Percentiles rank a stretch among this genome's conserved stretches.
Conservation (phyloP, 1,140 invertebrate genomes). For the Leptinotarsa texana region DNA sequence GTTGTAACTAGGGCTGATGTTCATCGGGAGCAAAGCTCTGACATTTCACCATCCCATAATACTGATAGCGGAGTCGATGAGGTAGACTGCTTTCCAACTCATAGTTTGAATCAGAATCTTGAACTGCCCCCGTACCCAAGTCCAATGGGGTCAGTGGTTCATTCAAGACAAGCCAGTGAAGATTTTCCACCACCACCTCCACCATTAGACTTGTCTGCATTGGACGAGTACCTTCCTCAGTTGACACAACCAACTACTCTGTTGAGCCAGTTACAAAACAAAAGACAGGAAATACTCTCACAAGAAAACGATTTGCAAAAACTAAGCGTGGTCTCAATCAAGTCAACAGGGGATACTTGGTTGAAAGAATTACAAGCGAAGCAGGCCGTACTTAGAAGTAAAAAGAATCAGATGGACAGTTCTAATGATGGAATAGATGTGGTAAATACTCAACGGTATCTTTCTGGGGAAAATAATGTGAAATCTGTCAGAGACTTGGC, state of each 20-base stretch:
- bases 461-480: neutral
- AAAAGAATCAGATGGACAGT: neutral
- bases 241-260: constrained; percentile 61
- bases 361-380: too few species aligned
- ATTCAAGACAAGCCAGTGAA: constrained; percentile 83
- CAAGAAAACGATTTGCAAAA: constrained; percentile 55
- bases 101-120: constrained; percentile 53
- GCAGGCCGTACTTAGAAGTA: too few species aligned
- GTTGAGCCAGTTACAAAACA: constrained; percentile 75
- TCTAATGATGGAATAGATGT: neutral
- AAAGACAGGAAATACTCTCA: constrained; percentile 70
- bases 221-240: constrained; percentile 60
- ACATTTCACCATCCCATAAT: constrained; percentile 41
- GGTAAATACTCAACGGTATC: neutral
- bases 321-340: constrained; percentile 5
- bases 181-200: constrained; percentile 87
- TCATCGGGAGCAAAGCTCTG: constrained; percentile 68
- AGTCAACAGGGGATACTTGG: too few species aligned
- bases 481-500: neutral
- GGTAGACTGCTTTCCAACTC: constrained; percentile 59
- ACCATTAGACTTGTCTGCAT: constrained; percentile 67
- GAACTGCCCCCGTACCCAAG: constrained; percentile 81
- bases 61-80: constrained; percentile 60
- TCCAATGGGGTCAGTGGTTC: constrained; percentile 71
- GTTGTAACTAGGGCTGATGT: constrained; percentile 80